Conservation (phyloP, 1,140 invertebrate genomes). For the Bombus pascuorum region DNA sequence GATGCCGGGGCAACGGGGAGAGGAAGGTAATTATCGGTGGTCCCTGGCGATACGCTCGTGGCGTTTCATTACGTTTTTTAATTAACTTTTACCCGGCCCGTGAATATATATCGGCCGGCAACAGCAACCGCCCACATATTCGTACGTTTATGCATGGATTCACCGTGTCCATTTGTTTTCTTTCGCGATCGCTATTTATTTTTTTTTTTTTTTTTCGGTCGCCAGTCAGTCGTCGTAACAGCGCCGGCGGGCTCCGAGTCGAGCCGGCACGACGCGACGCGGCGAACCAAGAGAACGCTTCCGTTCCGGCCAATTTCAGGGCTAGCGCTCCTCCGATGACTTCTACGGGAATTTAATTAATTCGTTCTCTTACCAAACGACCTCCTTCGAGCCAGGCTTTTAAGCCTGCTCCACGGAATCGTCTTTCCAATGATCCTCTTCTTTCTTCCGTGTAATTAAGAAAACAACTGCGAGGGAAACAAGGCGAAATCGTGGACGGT, state of each 20-base stretch:
- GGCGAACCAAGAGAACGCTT: background rate
- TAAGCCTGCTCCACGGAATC: background rate
- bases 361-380: conserved; percentile 20
- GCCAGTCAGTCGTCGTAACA: background rate
- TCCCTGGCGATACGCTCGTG: conserved; percentile 22
- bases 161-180: conserved; percentile 31
- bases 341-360: conserved; percentile 36
- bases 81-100: conserved; percentile 43
- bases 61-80: conserved; percentile 55
- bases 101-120: conserved; percentile 20
- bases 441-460: conserved; percentile 6
- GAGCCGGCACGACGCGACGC: no score
- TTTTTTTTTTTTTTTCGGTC: no score
- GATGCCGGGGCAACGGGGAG: background rate
- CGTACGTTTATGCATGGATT: conserved; percentile 31
- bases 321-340: background rate
- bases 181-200: conserved; percentile 5
- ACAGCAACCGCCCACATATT: conserved; percentile 33
- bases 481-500: background rate
- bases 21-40: conserved; percentile 34
- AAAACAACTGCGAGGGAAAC: background rate
- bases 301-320: conserved; percentile 36
- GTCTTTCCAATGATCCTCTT: background rate
- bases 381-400: background rate
- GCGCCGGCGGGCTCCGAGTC: background rate